Percentiles rank a stretch among this genome's conserved stretches.
Conservation (phyloP, 2,113 vertebrate genomes). For the Aythya baeri region DNA sequence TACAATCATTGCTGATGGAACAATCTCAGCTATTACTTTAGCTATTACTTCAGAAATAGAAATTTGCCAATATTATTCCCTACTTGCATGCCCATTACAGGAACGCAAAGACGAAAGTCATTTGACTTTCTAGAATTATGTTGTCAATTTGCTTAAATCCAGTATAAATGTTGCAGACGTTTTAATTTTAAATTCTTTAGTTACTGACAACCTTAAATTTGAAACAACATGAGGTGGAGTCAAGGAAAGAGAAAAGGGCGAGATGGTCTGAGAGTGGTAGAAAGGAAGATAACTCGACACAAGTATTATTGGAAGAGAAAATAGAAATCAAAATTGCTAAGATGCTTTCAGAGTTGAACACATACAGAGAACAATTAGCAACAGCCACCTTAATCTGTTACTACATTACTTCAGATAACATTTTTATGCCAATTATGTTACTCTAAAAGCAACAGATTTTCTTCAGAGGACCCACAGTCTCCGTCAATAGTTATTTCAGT, state of each 20-base stretch:
- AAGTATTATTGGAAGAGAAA: background rate
- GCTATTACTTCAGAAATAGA: background rate
- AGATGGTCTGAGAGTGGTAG: background rate
- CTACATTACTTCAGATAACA: background rate
- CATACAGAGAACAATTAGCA: constrained; percentile 16
- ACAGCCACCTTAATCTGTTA: background rate
- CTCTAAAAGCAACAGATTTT: background rate
- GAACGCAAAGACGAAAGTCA: background rate
- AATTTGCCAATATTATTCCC: background rate
- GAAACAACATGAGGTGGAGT: background rate
- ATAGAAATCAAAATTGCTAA: background rate
- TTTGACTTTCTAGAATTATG: background rate
- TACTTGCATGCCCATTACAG: background rate
- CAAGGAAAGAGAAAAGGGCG: background rate
- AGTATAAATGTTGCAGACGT: background rate
- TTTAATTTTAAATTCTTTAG: background rate
- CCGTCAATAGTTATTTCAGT: background rate
- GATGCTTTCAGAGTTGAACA: constrained; percentile 6
- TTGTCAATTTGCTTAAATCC: background rate
- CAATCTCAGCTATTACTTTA: background rate
- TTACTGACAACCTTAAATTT: background rate
- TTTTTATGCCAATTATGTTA: background rate
- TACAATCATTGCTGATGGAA: background rate
- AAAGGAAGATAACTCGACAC: background rate
- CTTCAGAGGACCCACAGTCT: background rate